These are phyloP conservation scores for Scleropages formosus DNA, from an alignment of 2,797 vertebrate genomes.

Conservation along the genomic window DNA sequence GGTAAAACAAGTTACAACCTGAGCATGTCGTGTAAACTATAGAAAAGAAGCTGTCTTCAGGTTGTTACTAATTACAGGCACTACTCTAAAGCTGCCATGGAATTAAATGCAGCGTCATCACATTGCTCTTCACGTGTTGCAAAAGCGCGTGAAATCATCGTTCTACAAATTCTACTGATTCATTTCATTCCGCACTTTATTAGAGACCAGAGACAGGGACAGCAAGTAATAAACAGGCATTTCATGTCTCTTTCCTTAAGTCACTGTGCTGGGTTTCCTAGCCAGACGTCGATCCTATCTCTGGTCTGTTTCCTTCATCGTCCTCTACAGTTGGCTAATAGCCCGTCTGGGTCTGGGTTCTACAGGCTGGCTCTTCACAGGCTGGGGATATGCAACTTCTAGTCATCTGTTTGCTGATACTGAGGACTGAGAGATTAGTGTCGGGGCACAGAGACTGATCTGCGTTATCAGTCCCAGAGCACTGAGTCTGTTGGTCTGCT, in stretches of 20 bases:
- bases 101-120: constrained; percentile 31
- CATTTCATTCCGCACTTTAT: not conserved
- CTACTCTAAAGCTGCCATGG: constrained; percentile 32
- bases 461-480: not conserved
- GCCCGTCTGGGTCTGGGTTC: not conserved
- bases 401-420: not conserved
- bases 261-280: not conserved
- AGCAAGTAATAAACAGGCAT: no score
- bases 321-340: not conserved
- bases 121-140: constrained; percentile 28
- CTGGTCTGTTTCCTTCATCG: not conserved
- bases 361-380: not conserved
- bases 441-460: not conserved
- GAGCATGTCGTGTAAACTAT: constrained; percentile 35
- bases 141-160: constrained; percentile 5
- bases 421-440: not conserved
- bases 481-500: not conserved
- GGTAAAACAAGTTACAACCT: constrained; percentile 36
- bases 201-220: not conserved
- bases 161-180: not conserved
- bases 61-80: constrained; percentile 41
- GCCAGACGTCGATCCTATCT: not conserved
- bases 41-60: constrained; percentile 30
- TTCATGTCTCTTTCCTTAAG: not conserved
- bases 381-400: not conserved